Evolutionary conservation across 2,888 invertebrate genomes (phyloP).

Genomic region (Pseudococcus jackbeardsleyi): DNA sequence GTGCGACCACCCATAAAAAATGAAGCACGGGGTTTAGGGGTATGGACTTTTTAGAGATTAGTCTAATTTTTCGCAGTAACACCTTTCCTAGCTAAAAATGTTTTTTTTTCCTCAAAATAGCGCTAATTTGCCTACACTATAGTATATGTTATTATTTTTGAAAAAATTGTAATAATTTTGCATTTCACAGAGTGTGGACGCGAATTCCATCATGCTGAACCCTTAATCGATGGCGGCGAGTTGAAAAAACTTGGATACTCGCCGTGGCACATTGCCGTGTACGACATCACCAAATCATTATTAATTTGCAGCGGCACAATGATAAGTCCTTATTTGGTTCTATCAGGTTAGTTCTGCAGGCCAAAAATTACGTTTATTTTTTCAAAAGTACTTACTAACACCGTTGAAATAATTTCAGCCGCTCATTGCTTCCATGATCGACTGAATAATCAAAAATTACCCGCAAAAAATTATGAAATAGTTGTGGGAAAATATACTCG

Average conservation of each 20-base stretch:
- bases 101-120: no score
- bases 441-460: not conserved
- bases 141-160: no score
- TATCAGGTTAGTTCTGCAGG: conserved; percentile 18
- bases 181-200: conserved; percentile 45
- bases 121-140: no score
- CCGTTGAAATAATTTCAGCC: not conserved
- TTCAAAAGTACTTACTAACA: not conserved
- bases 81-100: no score
- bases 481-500: conserved; percentile 28
- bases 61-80: no score
- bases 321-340: not conserved
- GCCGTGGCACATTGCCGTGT: conserved; percentile 51
- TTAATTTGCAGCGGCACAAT: conserved; percentile 57
- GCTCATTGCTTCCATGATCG: conserved; percentile 56
- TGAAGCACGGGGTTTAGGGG: no score
- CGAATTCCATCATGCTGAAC: not conserved
- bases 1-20: no score
- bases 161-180: no score
- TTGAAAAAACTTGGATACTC: not conserved
- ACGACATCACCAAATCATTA: not conserved
- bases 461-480: not conserved
- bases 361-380: no score
- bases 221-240: not conserved
- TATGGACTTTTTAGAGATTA: no score